Evolutionary conservation across 2,113 vertebrate genomes (phyloP), one percentile per base, ranked within the genome.

Genomic region (Apeltes quadracus): DNA sequence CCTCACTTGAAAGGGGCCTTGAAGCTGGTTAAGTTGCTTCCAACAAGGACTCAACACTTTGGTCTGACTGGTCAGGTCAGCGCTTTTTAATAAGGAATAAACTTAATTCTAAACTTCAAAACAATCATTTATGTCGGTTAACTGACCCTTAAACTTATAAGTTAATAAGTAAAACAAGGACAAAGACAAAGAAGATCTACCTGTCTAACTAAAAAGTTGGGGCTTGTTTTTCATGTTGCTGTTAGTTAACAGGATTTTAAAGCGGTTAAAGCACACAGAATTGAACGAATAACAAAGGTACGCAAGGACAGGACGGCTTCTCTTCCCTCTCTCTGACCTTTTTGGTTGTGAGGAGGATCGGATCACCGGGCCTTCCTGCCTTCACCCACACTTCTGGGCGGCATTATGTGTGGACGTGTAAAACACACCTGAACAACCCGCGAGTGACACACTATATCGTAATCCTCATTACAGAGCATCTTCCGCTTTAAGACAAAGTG

Each of bases 401-500:
- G 44, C 9, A 1, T 54, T 62, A 14, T 43, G 66, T 15, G 20
- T 15, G 3, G 56, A 72, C 43, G 56, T 69, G 75, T 51, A 72
- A 55, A 80, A 79, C 58, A 79, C 86, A 85, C 84, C 85, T 79
- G 53, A 82, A 82, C 70, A 61, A 74, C 53, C 78, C 72, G 22
- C 10, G 0, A 71, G 74, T 69, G 85, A 87, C 81, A 87, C 88
- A 63, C 70, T 54, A 76, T 77, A 74, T 65, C 36, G 76, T 87
- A 82, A 85, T 85, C 86, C 84, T 87, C 77, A 83, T 88, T 83
- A 87, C 51, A 55, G 75, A 76, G 72, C 79, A 87, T 90, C 79
- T 83, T 81, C 83, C 2, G 78, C 86, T 89, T 87, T 83, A 76
- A 84, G 81, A 88, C 87, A 84, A 84, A 89, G 87, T 83, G 85